These are phyloP conservation scores for Archivesica marissinica DNA, from an alignment of 1,140 invertebrate genomes.

Conservation along the genomic window DNA sequence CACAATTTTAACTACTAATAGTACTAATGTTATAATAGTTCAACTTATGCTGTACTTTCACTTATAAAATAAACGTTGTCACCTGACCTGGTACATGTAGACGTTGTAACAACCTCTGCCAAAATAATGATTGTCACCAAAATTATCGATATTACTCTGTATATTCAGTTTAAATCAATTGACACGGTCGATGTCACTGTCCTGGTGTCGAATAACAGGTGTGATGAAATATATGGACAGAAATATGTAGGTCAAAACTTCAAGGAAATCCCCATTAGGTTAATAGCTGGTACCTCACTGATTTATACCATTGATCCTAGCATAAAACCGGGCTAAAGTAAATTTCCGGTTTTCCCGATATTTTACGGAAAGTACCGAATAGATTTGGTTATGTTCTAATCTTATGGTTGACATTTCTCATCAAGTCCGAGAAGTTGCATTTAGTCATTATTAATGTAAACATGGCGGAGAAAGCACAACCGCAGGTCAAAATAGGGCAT, in stretches of 20 bases:
- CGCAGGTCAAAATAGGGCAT: conserved; percentile 86
- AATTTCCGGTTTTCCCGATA: background rate
- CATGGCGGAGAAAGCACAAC: conserved; percentile 80
- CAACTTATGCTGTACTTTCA: no score
- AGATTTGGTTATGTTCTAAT: background rate
- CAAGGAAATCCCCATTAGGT: conserved; percentile 1
- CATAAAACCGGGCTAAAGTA: background rate
- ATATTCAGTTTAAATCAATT: no score
- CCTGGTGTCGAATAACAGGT: no score
- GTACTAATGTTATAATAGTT: no score
- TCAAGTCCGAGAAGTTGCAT: background rate
- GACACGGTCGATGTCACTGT: no score
- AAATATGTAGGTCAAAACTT: conserved; percentile 19
- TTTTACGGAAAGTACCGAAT: background rate
- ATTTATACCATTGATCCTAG: background rate
- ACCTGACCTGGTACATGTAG: no score
- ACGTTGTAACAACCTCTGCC: no score
- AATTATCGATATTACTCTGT: no score
- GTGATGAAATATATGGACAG: no score
- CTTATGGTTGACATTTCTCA: background rate
- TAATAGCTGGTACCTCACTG: background rate
- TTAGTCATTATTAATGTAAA: conserved; percentile 59
- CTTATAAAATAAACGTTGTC: no score
- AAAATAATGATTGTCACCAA: no score
- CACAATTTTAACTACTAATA: no score